Conservation (phyloP, 2,888 invertebrate species). For the Ectropis crepuscularia region DNA sequence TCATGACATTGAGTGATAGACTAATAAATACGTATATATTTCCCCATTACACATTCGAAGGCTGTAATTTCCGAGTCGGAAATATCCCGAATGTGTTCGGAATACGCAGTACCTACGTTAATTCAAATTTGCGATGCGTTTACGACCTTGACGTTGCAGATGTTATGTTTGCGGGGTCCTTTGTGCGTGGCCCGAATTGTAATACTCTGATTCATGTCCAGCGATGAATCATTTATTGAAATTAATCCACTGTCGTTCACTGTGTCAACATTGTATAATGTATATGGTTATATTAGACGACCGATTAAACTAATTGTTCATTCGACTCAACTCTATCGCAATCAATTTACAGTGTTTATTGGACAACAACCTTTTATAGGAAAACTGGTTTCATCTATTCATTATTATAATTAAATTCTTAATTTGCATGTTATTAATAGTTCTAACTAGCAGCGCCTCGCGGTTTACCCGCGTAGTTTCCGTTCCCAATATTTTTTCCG, state of each 20-base stretch:
- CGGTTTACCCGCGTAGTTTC: too few relatives aligned
- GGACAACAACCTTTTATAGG: conserved; percentile 21
- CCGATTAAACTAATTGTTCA: conserved; percentile 28
- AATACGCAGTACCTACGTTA: conserved; percentile 3
- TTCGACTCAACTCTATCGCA: conserved; percentile 14
- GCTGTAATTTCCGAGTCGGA: too few relatives aligned
- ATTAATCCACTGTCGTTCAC: conserved; percentile 24
- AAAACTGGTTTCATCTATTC: conserved; percentile 5
- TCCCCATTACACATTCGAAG: too few relatives aligned
- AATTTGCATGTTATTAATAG: not conserved
- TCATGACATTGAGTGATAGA: too few relatives aligned
- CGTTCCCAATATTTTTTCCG: too few relatives aligned
- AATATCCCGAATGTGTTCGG: too few relatives aligned
- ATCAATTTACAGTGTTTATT: conserved; percentile 29
- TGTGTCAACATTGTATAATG: conserved; percentile 15
- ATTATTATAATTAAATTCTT: not conserved
- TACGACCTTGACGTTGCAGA: conserved; percentile 54
- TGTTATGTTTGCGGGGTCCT: conserved; percentile 53
- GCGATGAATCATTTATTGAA: conserved; percentile 60
- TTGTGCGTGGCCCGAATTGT: conserved; percentile 64
- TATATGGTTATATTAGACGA: conserved; percentile 13
- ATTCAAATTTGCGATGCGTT: conserved; percentile 63
- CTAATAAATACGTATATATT: conserved; percentile 24
- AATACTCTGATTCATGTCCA: conserved; percentile 63
- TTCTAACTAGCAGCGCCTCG: too few relatives aligned